Conservation (phyloP, 2,113 vertebrate species). For the Quiscalus mexicanus region DNA sequence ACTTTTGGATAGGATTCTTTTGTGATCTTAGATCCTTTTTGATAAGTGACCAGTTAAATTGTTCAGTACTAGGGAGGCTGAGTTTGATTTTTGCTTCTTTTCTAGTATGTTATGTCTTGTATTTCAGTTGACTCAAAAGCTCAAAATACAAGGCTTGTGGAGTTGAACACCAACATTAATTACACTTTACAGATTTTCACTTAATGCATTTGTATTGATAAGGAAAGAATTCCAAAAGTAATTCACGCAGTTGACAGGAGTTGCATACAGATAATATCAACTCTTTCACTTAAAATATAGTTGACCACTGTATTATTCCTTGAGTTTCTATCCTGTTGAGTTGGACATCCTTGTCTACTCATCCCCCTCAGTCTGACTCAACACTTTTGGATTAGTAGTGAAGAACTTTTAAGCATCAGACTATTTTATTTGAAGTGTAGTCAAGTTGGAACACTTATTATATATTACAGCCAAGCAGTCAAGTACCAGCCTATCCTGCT, state of each 20-base stretch:
- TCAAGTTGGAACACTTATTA: not conserved
- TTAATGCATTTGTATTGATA: not conserved
- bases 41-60: not conserved
- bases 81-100: not conserved
- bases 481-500: not conserved
- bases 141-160: not conserved
- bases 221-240: not conserved
- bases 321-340: not conserved
- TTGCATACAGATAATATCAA: not conserved
- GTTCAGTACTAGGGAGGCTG: rapidly evolving
- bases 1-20: not conserved
- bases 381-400: not conserved
- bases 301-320: not conserved
- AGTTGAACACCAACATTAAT: not conserved
- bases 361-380: not conserved
- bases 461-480: not conserved
- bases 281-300: not conserved
- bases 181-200: not conserved
- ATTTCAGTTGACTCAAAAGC: not conserved
- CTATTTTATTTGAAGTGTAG: not conserved
- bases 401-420: not conserved
- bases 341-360: not conserved
- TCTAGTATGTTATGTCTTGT: not conserved
- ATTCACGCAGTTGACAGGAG: not conserved
- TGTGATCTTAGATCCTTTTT: not conserved